Conservation (phyloP, 1,140 invertebrate species). For the Drosophila pseudoananassae region DNA sequence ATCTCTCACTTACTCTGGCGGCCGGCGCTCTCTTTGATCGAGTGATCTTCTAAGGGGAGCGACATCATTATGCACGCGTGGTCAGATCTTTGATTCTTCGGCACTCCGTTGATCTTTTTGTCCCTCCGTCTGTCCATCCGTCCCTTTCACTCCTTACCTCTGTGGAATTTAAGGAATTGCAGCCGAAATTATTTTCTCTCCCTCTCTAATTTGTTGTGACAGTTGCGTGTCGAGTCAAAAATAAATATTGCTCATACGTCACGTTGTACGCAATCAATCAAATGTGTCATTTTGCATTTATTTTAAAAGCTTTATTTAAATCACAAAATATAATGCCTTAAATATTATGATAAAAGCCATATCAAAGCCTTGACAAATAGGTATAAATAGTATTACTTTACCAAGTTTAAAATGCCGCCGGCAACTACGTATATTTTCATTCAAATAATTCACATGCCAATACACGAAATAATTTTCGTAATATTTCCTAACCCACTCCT, state of each 20-base stretch:
- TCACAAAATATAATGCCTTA: background rate
- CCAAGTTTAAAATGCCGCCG: slow-evolving; percentile 5
- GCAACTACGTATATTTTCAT: background rate
- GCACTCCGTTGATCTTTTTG: slow-evolving; percentile 1
- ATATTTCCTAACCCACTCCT: slow-evolving; percentile 15
- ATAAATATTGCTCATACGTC: slow-evolving; percentile 45
- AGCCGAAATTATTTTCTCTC: slow-evolving; percentile 28
- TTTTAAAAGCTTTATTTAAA: too few relatives aligned
- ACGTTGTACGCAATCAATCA: slow-evolving; percentile 31
- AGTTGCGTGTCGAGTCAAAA: slow-evolving; percentile 33
- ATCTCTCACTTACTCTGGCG: slow-evolving; percentile 18
- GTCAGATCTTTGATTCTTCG: slow-evolving; percentile 68
- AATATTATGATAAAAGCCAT: too few relatives aligned
- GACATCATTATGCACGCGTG: slow-evolving; percentile 79
- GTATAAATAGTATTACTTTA: background rate
- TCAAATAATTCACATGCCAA: slow-evolving; percentile 1
- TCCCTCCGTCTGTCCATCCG: background rate
- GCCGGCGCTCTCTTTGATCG: slow-evolving; percentile 76
- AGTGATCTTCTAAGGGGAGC: slow-evolving; percentile 78
- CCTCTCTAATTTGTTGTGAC: slow-evolving; percentile 38
- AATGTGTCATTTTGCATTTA: background rate
- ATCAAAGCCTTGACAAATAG: background rate
- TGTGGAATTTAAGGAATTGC: slow-evolving; percentile 40
- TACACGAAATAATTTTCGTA: slow-evolving; percentile 6
- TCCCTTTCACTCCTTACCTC: slow-evolving; percentile 8